phyloP scores from a whole-genome alignment of 2,113 vertebrate genomes.

The Picathartes gymnocephalus region DNA sequence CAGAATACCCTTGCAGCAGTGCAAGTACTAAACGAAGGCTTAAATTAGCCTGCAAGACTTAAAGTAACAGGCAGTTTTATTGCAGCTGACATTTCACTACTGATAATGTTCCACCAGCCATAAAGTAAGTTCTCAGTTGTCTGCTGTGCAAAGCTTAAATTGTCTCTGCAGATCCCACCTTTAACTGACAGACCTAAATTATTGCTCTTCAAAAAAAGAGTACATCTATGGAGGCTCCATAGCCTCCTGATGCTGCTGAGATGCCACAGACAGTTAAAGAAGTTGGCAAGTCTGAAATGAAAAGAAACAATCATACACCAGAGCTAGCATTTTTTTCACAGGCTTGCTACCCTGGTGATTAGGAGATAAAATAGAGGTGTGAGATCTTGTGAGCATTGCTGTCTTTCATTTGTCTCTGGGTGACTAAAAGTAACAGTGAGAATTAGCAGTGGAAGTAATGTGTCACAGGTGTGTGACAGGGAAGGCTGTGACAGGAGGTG shows the following conservation, averaged over 20 bases:
- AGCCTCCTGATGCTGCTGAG: background rate
- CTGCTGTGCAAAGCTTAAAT: background rate
- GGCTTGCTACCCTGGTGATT: background rate
- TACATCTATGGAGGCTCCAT: accelerated
- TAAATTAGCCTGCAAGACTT: background rate
- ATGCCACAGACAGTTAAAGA: background rate
- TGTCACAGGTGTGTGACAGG: too few species aligned
- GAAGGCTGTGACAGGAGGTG: background rate
- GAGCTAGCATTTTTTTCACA: background rate
- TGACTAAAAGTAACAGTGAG: background rate
- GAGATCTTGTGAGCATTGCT: background rate
- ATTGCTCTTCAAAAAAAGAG: background rate
- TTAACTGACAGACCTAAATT: background rate
- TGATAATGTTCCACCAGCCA: background rate
- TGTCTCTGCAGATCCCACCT: background rate
- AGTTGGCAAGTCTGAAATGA: background rate
- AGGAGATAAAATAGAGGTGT: background rate
- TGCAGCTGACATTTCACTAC: background rate
- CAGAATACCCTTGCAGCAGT: background rate
- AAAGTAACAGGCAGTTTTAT: background rate
- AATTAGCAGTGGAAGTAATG: background rate
- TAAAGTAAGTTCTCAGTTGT: background rate
- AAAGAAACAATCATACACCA: background rate
- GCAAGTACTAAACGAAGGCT: background rate
- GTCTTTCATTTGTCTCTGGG: background rate